Conservation (phyloP, 2,888 invertebrate species). For the Heliconius cydno region DNA sequence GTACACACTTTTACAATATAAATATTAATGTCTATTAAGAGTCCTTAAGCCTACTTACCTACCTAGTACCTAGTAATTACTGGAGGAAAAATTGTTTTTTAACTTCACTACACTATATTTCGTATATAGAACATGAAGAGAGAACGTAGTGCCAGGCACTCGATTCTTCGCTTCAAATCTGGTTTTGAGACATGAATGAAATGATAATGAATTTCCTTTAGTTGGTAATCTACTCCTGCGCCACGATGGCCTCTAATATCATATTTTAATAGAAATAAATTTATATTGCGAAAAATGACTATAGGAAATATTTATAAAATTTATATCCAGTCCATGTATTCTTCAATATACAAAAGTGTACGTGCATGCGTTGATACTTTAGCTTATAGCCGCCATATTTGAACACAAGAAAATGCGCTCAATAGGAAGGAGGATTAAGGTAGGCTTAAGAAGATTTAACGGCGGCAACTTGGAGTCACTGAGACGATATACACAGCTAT, state of each 20-base stretch:
- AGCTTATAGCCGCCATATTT: conserved; percentile 39
- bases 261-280: background rate
- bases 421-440: conserved; percentile 52
- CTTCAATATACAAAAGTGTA: background rate
- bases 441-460: conserved; percentile 56
- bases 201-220: too few relatives aligned
- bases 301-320: background rate
- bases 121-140: too few relatives aligned
- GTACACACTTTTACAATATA: too few relatives aligned
- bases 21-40: too few relatives aligned
- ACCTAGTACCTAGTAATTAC: too few relatives aligned
- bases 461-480: conserved; percentile 52
- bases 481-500: conserved; percentile 52
- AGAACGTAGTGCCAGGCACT: too few relatives aligned
- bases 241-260: background rate
- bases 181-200: too few relatives aligned
- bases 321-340: conserved; percentile 4
- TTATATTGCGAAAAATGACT: background rate
- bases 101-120: too few relatives aligned
- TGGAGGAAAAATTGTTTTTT: too few relatives aligned
- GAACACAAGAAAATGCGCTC: conserved; percentile 47
- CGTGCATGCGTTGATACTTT: conserved; percentile 31
- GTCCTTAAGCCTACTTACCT: too few relatives aligned
- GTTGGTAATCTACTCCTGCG: too few relatives aligned
- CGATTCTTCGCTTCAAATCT: too few relatives aligned